Percentiles rank a stretch among this genome's conserved stretches.
Evolutionary conservation across 2,888 invertebrate genomes (phyloP).

Genomic region (Mimachlamys varia): DNA sequence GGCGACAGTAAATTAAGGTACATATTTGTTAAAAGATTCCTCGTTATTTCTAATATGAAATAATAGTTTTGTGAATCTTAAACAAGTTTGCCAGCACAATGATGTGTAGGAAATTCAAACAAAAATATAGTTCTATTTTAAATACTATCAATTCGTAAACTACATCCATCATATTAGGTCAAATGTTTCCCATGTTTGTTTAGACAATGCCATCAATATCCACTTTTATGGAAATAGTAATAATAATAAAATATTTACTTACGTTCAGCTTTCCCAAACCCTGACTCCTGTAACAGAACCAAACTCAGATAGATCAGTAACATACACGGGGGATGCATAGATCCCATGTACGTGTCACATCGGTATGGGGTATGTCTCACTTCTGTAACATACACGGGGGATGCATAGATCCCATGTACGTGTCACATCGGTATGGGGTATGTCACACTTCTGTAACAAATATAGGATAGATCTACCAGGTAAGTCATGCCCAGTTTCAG

Average conservation of each 20-base stretch:
- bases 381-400: neutral
- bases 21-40: no score
- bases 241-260: neutral
- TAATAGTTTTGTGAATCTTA: no score
- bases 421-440: neutral
- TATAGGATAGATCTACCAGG: neutral
- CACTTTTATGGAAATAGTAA: no score
- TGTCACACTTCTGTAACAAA: slow-evolving; percentile 28
- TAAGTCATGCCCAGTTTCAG: neutral
- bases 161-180: no score
- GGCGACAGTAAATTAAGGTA: no score
- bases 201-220: no score
- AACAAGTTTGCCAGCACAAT: no score
- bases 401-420: neutral
- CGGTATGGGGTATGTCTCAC: neutral
- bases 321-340: neutral
- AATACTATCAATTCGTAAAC: no score
- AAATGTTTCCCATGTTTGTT: no score
- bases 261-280: neutral
- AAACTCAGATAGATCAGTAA: neutral
- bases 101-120: no score
- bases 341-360: neutral
- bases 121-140: no score
- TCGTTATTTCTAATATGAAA: no score
- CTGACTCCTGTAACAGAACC: neutral